Base-by-base conservation (phyloP, 2,113 vertebrate species). In the Corydoras maculifer region DNA sequence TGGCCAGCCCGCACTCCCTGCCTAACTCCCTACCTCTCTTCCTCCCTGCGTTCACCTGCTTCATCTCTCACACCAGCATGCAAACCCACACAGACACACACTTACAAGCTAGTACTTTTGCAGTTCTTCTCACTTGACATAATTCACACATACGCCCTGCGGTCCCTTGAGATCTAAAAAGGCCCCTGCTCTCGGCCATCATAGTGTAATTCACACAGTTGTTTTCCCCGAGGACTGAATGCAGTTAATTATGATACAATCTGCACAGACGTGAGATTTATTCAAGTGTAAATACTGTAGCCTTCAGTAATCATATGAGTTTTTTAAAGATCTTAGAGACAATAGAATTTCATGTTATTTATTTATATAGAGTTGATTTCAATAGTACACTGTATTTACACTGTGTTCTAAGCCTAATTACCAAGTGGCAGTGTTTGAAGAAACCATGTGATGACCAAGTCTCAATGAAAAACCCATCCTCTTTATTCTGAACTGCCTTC, bases 31-130 rank as follows among this genome's bases (percentile, higher is more conserved):
- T 43, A 4, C 35, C 35, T 43, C 35, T 2, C 18, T 25, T 25
- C 18, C 18, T 25, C 18, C 18, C 18, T 25, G 18, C 51, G 61
- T 85, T 82, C 89, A 90, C 88, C 88, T 91, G 89, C 66, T 8
- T 60, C 59, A 74, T 32, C 58, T 51, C 32, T 74, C 57, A 80
- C 49, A 69, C 30, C 51, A 43, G 51, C 70, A 62, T 63, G 63
- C 72, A 73, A 30, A 75, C 62, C 61, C 69, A 65, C 62, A 70
- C 51, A 66, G n/a, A 73, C 51, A 69, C 58, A 69, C 61, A 73
- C 48, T n/a, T 54, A 65, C 58, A 74, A 31, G 15, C 62, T 68
- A 80, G 59, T 76, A 76, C 71, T 69, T 76, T 69, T 32, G 50
- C 58, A 78, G 73, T 80, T 80, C 76, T 75, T 49, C 74, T 76